Evolutionary conservation across 2,888 invertebrate genomes (phyloP), one percentile per base, ranked within the genome.

Genomic region (Pomacea canaliculata): DNA sequence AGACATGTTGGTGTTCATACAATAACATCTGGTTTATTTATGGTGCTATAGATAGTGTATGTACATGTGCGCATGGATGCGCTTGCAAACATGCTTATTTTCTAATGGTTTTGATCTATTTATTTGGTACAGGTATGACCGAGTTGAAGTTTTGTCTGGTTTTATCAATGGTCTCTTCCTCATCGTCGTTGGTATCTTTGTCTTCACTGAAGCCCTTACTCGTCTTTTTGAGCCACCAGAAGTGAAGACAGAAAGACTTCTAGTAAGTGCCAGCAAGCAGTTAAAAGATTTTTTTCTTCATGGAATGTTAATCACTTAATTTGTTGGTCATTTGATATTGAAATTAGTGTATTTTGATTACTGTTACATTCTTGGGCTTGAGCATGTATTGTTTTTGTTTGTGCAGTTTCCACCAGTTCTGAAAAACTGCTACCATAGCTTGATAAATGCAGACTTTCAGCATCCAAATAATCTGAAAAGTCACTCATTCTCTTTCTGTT

Each of bases 141-240:
- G 90, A 68, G 89, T 93, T 60, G 93, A 93, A 87, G 92, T 93
- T 46, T 85, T 93, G 48, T 93, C 93, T 19, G 93, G 93, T 5
- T 93, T 93, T 87, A 91, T 93, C 70, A 93, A 93, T 86, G 93
- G 92, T 4, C 88, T 93, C 37, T 93, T 93, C 83, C 90, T 93
- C 9, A 89, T 93, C 74, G 92, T 93, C 76, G 92, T 93, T 78
- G 92, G 92, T 0, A 87, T 92, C 71, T 92, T 93, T 89, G 92
- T 93, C 67, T 91, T 93, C 82, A 88, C 91, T 27, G 92, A 92
- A 85, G 92, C 92, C 9, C 69, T 92, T 16, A 89, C 90, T 67
- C 84, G 93, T 71, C 84, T 93, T 0, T 89, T 91, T 78, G 92
- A 93, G 83, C 93, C 93, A 7, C 93, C 93, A 18, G 91, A 91